Evolutionary conservation across 2,113 vertebrate species (phyloP), one percentile per base, ranked within the genome.

Genomic region (Xenus cinereus): DNA sequence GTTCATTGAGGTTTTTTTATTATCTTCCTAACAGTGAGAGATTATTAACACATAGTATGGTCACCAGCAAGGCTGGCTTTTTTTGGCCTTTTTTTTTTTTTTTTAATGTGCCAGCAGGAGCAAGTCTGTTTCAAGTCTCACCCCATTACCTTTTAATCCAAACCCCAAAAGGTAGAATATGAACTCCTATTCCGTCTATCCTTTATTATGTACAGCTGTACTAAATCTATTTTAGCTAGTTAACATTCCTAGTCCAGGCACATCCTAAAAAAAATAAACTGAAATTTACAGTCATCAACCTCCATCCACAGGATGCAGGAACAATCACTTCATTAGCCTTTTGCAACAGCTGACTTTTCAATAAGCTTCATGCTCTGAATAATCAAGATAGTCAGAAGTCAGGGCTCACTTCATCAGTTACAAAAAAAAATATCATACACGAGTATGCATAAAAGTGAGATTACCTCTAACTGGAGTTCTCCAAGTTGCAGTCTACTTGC

Each of bases 261-360:
- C 67, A 48, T 77, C 22, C 54, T 59, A 79, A 88, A 91, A 83
- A 93, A 56, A 32, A 63, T 62, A 62, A 84, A 18, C 26, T 88
- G 63, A 93, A 93, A 77, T 84, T 86, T 62, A 64, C 30, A 92
- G 60, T 63, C 83, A 88, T 93, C 83, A 86, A 93, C 37, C 15
- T 84, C 81, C 63, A 93, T 60, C 51, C 85, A 88, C 79, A 81
- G 90, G 89, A 93, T 77, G 46, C 59, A 89, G 83, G 45, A 95
- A 90, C 73, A 90, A 86, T 46, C 68, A 86, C 86, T 81, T 89
- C 89, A 89, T 74, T 77, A 60, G 83, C 84, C 48, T 81, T 95
- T 81, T 81, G 73, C 76, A 89, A 85, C 35, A 63, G 64, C 23
- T 95, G 77, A 66, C 46, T 53, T 88, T 88, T 86, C 90, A 95